These are phyloP conservation scores for Caenorhabditis parvicauda DNA, from an alignment of 2,888 invertebrate species.

Conservation along the genomic window DNA sequence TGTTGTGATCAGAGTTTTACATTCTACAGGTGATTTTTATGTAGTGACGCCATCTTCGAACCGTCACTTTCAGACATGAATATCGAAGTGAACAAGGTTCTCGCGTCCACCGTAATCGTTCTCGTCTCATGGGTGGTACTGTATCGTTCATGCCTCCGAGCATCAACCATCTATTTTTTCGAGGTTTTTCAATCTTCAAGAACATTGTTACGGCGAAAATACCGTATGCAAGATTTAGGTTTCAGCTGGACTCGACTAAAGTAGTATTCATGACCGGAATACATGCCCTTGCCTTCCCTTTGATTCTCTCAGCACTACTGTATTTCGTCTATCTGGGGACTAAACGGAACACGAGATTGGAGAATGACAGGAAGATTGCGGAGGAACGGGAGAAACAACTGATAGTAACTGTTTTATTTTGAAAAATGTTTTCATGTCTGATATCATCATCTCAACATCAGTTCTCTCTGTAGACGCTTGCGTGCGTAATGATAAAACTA, in stretches of 20 bases:
- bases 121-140: conserved; percentile 29
- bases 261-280: conserved; percentile 35
- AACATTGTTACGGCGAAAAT: background rate
- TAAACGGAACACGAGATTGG: conserved; percentile 23
- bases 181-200: conserved; percentile 24
- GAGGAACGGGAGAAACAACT: conserved; percentile 20
- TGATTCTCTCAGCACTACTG: conserved; percentile 32
- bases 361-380: conserved; percentile 14
- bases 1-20: background rate
- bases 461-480: too few species aligned
- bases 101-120: conserved; percentile 29
- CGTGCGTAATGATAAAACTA: too few species aligned
- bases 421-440: too few species aligned
- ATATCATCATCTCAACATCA: too few species aligned
- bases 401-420: conserved; percentile 7
- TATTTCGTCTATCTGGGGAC: conserved; percentile 36
- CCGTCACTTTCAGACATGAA: conserved; percentile 8
- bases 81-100: conserved; percentile 24
- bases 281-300: conserved; percentile 33
- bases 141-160: conserved; percentile 34
- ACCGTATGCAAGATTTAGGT: background rate
- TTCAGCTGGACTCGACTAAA: conserved; percentile 35
- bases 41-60: background rate
- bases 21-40: background rate
- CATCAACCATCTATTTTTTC: conserved; percentile 47